Base-by-base conservation (phyloP, 1,140 invertebrate genomes). In the Drosophila parvula region DNA sequence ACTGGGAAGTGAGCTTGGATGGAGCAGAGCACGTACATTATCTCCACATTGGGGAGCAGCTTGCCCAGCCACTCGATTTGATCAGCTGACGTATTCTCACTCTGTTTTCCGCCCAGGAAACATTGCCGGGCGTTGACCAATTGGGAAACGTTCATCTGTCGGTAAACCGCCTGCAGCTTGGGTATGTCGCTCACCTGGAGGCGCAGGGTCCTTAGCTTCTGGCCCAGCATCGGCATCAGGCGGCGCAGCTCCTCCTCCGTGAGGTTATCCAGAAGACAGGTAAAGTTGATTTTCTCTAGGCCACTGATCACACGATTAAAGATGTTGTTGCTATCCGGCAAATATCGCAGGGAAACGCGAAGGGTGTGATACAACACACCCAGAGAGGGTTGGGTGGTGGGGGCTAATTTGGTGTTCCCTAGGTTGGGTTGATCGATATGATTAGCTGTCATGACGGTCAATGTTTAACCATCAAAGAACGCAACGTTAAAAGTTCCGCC, bases 111-210 rank as follows among this genome's bases (percentile, higher is more conserved):
- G 1, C 38, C 12, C 6, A 50, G 3, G 2, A 82, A 18, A 14
- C 75, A 79, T 9, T 1, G 11, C 9, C 22, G 47, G 3, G 65
- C n/a, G 7, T 9, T 27, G 5, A 36, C 34, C 36, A 82, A 32
- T 10, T 30, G 4, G 3, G 28, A 0, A 9, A 75, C 47, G n/a
- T 32, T 34, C 18, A 36, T n/a, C 3, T 11, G 3, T 0, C 7
- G 10, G 10, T 64, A 75, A 3, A 30, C 4, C 8, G 34, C 14
- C 8, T 14, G 4, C 34, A 50, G 7, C 10, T n/a, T 36, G 1
- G 11, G 11, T 14, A 82, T 56, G 3, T 82, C 70, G 1, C 14
- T 10, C 16, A 76, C 30, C 7, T 71, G 60, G 11, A 82, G 12
- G 0, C 57, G 69, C 43, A 82, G 22, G 5, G 18, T 36, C 0